Evolutionary conservation across 2,797 vertebrate genomes (phyloP).

Genomic region (Sebastes taczanowskii): DNA sequence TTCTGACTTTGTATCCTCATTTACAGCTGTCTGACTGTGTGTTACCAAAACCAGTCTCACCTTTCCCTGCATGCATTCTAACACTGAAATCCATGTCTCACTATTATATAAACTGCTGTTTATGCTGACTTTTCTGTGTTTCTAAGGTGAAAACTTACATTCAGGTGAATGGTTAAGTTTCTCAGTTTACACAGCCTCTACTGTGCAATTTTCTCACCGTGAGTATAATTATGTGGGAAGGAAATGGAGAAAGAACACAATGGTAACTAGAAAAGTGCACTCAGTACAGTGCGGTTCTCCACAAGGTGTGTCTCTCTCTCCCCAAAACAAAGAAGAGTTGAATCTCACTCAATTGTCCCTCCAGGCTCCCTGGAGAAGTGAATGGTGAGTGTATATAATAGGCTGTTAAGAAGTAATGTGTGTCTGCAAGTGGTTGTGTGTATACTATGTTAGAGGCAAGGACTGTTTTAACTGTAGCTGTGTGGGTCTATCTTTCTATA

Average conservation of each 20-base stretch:
- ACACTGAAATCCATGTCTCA: not conserved
- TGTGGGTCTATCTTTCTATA: not conserved
- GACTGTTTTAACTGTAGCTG: not conserved
- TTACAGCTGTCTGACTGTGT: slow-evolving; percentile 3
- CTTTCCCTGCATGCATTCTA: not conserved
- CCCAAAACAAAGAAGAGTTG: not conserved
- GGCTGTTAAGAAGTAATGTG: not conserved
- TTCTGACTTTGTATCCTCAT: slow-evolving; percentile 2
- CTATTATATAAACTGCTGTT: not conserved
- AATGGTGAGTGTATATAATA: not conserved
- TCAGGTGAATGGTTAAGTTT: not conserved
- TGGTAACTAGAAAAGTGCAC: not conserved
- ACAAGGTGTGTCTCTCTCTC: not conserved
- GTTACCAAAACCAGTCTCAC: not conserved
- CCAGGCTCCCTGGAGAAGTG: not conserved
- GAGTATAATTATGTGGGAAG: not conserved
- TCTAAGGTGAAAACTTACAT: not conserved
- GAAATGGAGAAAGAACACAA: not conserved
- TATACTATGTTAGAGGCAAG: not conserved
- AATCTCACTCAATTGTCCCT: not conserved
- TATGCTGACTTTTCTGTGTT: not conserved
- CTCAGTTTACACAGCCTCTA: not conserved
- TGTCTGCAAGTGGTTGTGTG: not conserved
- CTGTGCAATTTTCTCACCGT: not conserved
- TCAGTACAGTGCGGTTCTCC: not conserved